These are phyloP conservation scores for Cataglyphis cursor DNA, from an alignment of 2,888 invertebrate species.

Conservation along the genomic window DNA sequence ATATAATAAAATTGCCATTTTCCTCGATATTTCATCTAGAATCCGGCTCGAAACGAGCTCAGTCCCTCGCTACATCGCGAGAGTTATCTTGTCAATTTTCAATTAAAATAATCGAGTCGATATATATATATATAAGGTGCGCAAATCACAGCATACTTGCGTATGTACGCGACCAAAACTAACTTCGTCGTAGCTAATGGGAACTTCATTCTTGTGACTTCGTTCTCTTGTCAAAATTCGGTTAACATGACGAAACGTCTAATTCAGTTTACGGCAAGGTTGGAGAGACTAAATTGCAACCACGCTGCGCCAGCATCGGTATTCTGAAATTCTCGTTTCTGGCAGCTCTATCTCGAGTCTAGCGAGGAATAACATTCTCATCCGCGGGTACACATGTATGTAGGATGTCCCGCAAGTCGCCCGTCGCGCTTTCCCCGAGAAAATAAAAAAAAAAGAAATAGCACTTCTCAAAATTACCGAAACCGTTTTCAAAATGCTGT, in stretches of 20 bases:
- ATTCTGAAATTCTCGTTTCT: conserved; percentile 8
- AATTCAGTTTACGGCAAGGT: conserved; percentile 38
- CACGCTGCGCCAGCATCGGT: neutral
- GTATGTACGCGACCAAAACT: conserved; percentile 14
- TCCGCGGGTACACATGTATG: no score
- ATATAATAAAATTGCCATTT: conserved; percentile 59
- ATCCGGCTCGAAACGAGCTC: conserved; percentile 50
- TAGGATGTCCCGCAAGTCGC: neutral
- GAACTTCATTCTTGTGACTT: conserved; percentile 34
- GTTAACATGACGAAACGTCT: conserved; percentile 42
- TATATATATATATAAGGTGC: conserved; percentile 16
- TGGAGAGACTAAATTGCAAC: conserved; percentile 19
- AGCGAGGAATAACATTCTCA: conserved; percentile 40
- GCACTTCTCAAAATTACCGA: conserved; percentile 32
- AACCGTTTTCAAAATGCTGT: conserved; percentile 17
- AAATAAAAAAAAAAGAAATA: neutral
- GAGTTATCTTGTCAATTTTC: conserved; percentile 58
- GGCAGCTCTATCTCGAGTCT: conserved; percentile 24
- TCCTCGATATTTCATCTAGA: conserved; percentile 57
- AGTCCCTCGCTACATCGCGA: conserved; percentile 39
- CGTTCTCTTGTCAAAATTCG: conserved; percentile 37
- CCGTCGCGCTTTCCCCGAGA: neutral
- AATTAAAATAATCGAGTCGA: conserved; percentile 58
- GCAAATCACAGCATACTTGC: conserved; percentile 8
- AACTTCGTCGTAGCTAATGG: conserved; percentile 32